These are phyloP conservation scores for Cranoglanis bouderius DNA, from an alignment of 2,113 vertebrate genomes.

Conservation along the genomic window DNA sequence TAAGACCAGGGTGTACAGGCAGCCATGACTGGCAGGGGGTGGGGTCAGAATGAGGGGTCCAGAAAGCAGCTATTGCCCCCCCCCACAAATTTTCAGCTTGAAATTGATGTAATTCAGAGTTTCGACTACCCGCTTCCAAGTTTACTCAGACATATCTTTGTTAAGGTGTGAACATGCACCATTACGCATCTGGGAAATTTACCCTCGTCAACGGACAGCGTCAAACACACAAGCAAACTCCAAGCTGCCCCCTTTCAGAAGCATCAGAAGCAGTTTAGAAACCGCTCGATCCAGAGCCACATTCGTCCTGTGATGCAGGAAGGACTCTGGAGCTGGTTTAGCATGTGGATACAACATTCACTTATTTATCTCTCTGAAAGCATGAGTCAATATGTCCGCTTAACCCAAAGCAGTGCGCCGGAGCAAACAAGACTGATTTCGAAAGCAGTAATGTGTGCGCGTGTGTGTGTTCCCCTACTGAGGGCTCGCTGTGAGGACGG, in stretches of 20 bases:
- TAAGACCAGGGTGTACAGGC: neutral
- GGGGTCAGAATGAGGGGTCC: neutral
- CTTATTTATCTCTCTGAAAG: constrained; percentile 7
- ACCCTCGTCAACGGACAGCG: neutral
- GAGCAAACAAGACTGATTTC: neutral
- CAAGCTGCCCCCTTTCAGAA: neutral
- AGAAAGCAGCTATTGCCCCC: neutral
- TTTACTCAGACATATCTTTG: no score
- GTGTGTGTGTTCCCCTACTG: neutral
- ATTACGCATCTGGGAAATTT: neutral
- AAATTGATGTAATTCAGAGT: no score
- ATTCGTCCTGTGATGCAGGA: neutral
- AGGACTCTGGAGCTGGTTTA: neutral
- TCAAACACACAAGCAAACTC: neutral
- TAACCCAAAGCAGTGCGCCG: neutral
- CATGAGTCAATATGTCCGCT: neutral
- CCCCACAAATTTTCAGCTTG: no score
- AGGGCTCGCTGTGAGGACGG: constrained; percentile 43
- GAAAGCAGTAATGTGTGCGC: neutral
- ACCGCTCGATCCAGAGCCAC: neutral
- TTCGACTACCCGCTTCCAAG: neutral
- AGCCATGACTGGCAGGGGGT: neutral
- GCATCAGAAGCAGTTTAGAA: neutral
- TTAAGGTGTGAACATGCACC: neutral
- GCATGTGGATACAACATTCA: neutral